Conservation (phyloP, 2,888 invertebrate genomes). For the Hyposoter didymator region DNA sequence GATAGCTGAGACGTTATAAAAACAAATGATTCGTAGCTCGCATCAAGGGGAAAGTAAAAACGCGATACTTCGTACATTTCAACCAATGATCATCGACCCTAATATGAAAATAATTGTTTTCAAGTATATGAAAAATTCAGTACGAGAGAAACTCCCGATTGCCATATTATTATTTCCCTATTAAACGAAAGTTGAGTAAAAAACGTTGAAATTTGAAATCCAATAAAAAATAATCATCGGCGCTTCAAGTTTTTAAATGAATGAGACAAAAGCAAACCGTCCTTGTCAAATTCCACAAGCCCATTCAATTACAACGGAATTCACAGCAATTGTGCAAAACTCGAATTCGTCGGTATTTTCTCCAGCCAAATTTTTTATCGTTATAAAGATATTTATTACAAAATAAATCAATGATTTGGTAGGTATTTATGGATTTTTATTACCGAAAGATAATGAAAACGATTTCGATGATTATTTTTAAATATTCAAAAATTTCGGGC, state of each 20-base stretch:
- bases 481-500: background rate
- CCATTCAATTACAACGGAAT: too few relatives aligned
- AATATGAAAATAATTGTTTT: background rate
- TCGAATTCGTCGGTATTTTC: background rate
- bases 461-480: background rate
- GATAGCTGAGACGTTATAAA: background rate
- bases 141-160: background rate
- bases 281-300: too few relatives aligned
- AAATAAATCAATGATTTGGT: background rate
- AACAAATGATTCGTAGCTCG: background rate
- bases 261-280: background rate
- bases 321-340: background rate
- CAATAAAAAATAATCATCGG: background rate
- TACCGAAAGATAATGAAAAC: background rate
- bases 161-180: background rate
- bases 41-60: background rate
- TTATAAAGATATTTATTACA: background rate
- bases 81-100: background rate
- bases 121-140: background rate
- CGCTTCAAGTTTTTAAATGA: background rate
- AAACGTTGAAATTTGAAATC: background rate
- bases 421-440: background rate
- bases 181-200: background rate
- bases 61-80: background rate
- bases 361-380: background rate